Conservation (phyloP, 2,888 invertebrate genomes). For the Rosalia funebris region DNA sequence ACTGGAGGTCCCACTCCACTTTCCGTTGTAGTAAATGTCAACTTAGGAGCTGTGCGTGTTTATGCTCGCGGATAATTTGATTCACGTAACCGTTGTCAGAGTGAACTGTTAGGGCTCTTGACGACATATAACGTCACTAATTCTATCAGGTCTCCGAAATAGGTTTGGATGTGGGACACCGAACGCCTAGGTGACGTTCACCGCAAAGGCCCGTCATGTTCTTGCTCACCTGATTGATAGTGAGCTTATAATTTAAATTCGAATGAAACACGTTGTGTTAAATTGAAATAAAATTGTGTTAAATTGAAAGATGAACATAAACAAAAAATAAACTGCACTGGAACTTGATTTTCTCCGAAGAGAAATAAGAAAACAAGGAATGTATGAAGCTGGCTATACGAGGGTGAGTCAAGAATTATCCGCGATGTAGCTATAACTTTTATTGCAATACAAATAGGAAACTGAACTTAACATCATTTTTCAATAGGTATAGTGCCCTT, state of each 20-base stretch:
- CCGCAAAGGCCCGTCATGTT: constrained; percentile 3
- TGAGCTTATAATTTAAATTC: not conserved
- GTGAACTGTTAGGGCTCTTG: constrained; percentile 56
- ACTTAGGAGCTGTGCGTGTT: constrained; percentile 34
- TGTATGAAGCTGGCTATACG: no score
- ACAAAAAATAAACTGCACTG: no score
- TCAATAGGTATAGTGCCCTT: no score
- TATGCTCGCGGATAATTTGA: constrained; percentile 57
- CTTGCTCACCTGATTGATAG: not conserved
- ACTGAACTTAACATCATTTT: no score
- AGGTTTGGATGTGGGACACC: constrained; percentile 9
- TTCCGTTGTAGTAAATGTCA: not conserved
- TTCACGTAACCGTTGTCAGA: constrained; percentile 60
- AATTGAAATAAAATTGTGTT: no score
- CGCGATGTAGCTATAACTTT: no score
- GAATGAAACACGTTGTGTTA: not conserved
- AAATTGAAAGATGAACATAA: no score
- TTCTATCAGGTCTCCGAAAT: constrained; percentile 19
- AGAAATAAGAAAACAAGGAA: no score
- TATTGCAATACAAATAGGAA: no score
- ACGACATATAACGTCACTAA: constrained; percentile 58
- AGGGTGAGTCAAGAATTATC: no score
- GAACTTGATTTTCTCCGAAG: no score
- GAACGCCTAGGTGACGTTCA: constrained; percentile 2
- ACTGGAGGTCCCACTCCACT: no score